phyloP scores from a whole-genome alignment of 2,113 vertebrate genomes.

The Dicerorhinus sumatrensis region DNA sequence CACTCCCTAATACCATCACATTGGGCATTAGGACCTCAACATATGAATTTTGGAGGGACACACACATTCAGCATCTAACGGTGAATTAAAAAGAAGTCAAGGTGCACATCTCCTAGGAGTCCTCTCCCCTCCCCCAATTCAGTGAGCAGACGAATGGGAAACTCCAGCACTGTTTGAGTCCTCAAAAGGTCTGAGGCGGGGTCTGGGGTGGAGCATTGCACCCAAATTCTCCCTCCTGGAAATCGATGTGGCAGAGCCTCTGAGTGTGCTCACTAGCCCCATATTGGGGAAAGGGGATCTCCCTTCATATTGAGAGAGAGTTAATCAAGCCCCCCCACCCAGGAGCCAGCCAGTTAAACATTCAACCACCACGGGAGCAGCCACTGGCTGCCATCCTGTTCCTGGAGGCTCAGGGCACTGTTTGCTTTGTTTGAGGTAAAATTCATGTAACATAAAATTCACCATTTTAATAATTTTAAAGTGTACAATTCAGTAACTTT shows the following conservation, averaged over 20 bases:
- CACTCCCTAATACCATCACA: neutral
- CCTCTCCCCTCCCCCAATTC: neutral
- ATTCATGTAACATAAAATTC: neutral
- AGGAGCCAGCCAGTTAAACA: neutral
- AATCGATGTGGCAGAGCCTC: neutral
- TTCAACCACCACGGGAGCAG: neutral
- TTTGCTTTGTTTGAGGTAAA: neutral
- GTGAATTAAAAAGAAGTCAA: neutral
- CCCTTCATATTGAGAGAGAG: neutral
- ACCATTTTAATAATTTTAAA: neutral
- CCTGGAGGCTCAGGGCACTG: neutral
- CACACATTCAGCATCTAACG: neutral
- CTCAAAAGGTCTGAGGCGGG: neutral
- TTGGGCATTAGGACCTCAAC: neutral
- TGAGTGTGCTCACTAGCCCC: neutral
- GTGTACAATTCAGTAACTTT: neutral
- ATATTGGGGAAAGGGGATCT: neutral
- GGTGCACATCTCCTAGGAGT: neutral
- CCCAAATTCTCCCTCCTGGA: neutral
- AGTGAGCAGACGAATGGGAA: neutral
- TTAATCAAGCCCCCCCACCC: neutral
- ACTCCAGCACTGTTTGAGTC: neutral
- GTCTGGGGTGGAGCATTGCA: neutral
- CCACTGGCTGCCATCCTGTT: neutral
- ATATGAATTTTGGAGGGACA: neutral